Base-by-base conservation (phyloP, 2,113 vertebrate species). In the Ochotona curzoniae region DNA sequence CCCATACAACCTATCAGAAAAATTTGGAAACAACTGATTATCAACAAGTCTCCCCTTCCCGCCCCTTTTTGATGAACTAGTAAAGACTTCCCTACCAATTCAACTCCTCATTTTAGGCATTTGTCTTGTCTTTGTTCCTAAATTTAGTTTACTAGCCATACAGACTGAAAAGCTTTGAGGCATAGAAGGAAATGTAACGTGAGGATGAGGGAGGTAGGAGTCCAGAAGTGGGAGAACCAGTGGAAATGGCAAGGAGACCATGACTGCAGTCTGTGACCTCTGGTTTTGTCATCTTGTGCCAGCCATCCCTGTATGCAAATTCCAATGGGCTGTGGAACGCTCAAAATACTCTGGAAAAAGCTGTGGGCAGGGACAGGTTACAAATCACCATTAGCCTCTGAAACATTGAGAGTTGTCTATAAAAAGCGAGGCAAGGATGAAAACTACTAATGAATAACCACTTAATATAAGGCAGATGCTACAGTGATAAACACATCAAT, bases 391-490 rank as follows among this genome's bases (percentile, higher is more conserved):
- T 57, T 79, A 84, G 51, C 49, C 2, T 75, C 74, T 25, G 47
- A 87, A 92, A 96, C 61, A 94, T 71, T 57, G 70, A 89, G 70
- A 91, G 35, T 47, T 93, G 89, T 64, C 60, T 85, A 25, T 73
- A 83, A 25, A 95, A 71, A 94, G 44, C 64, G 79, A 91, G 73
- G n/a, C 30, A 60, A 76, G 35, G 54, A 75, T 91, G 90, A 79
- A 64, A 86, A 73, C 94, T 92, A 94, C 95, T 96, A 95, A 94
- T 96, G 84, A 95, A 67, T 87, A 91, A 93, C 91, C 84, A 86
- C 84, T 82, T 94, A 91, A 87, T 90, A 67, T 54, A 83, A 89
- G 91, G 84, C 93, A 96, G 90, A 94, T 87, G 87, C 51, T 85
- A 51, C 78, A 92, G 81, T 85, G 78, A 95, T 96, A 96, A 96